Percentiles rank a stretch among this genome's conserved stretches.
phyloP scores from a whole-genome alignment of 2,797 vertebrate genomes.

The Channallabes apus region DNA sequence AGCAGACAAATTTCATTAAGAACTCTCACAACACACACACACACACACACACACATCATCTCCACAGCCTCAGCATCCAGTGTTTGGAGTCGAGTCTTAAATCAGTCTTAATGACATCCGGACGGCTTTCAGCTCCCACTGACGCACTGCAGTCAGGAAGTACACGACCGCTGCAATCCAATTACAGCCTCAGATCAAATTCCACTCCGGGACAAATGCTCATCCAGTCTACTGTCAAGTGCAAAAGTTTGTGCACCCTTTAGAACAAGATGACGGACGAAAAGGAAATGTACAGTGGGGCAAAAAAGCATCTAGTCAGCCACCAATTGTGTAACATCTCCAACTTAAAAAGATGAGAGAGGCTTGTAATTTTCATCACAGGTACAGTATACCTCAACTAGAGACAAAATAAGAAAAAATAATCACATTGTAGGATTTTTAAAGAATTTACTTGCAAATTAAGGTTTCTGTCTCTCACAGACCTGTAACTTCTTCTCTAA shows the following conservation, averaged over 20 bases:
- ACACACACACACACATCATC: not conserved
- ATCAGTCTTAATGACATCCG: constrained; percentile 1
- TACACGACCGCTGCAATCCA: constrained; percentile 55
- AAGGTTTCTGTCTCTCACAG: too few relatives aligned
- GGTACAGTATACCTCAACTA: too few relatives aligned
- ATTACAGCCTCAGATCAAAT: constrained; percentile 64
- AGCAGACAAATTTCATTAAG: not conserved
- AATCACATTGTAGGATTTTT: too few relatives aligned
- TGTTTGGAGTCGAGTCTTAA: not conserved
- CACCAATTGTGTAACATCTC: too few relatives aligned
- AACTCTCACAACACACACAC: constrained; percentile 5
- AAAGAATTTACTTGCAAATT: too few relatives aligned
- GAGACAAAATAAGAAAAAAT: too few relatives aligned
- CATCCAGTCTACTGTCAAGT: not conserved
- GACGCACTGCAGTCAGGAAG: constrained; percentile 65
- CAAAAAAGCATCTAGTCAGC: too few relatives aligned
- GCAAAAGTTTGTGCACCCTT: not conserved
- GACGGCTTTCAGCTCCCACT: constrained; percentile 48
- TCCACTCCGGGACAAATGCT: constrained; percentile 54
- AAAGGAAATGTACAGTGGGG: too few relatives aligned
- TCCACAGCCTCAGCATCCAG: not conserved
- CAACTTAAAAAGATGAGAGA: too few relatives aligned
- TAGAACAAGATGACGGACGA: not conserved
- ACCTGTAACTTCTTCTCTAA: too few relatives aligned
- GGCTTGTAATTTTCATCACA: too few relatives aligned